These are phyloP conservation scores for Echinops telfairi DNA, from an alignment of 2,113 vertebrate species.

Conservation along the genomic window DNA sequence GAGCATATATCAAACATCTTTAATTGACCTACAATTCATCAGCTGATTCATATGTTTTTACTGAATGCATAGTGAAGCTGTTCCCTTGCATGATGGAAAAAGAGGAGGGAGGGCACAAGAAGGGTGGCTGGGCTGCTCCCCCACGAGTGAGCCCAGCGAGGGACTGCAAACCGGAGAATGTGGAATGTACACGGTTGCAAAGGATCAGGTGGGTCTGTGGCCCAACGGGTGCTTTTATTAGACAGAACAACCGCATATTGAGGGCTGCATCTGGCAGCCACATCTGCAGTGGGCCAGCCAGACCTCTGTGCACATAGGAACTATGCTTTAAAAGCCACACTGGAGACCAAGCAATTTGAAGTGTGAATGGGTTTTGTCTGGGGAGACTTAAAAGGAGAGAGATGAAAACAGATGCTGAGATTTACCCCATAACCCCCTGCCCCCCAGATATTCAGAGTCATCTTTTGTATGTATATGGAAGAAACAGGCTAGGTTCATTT, in stretches of 20 bases:
- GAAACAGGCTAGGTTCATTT: constrained; percentile 6
- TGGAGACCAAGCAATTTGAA: constrained; percentile 73
- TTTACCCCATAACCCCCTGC: not conserved
- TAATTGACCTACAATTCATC: constrained; percentile 58
- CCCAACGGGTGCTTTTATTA: constrained; percentile 78
- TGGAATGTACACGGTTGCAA: constrained; percentile 70
- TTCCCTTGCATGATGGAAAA: constrained; percentile 25
- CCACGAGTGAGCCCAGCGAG: not conserved
- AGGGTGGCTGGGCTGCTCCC: not conserved
- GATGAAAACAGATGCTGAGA: not conserved
- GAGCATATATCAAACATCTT: constrained; percentile 1
- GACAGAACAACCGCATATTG: constrained; percentile 60
- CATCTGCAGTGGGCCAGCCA: constrained; percentile 49
- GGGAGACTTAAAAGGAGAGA: constrained; percentile 22
- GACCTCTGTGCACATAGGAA: constrained; percentile 76
- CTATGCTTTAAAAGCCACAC: constrained; percentile 68
- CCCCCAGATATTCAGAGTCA: constrained; percentile 8
- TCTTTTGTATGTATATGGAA: constrained; percentile 5
- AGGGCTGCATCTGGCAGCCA: constrained; percentile 73
- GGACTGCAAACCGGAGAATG: constrained; percentile 27
- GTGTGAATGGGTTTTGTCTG: constrained; percentile 64
- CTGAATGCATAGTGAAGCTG: constrained; percentile 31
- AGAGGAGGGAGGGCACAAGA: not conserved
- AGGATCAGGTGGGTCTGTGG: constrained; percentile 78
- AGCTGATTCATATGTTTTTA: constrained; percentile 67